These are phyloP conservation scores for Drosophila robusta DNA, from an alignment of 2,888 invertebrate species.

Conservation along the genomic window DNA sequence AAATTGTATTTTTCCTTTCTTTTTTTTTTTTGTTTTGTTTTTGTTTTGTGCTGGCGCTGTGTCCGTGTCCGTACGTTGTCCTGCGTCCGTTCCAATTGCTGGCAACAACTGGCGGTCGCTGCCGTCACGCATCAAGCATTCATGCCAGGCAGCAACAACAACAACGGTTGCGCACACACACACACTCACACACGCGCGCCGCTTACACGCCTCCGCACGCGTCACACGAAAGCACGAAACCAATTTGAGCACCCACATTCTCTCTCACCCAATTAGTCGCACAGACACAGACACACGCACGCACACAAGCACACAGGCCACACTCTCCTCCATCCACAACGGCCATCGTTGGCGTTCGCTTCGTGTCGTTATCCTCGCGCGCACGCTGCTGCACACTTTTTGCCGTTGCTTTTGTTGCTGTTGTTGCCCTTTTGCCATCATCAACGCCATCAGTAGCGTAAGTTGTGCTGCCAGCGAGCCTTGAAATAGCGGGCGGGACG, in stretches of 20 bases:
- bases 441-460: conserved; percentile 78
- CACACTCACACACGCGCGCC: conserved; percentile 34
- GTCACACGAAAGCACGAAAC: conserved; percentile 79
- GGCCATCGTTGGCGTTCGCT: conserved; percentile 51
- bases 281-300: conserved; percentile 64
- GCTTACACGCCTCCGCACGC: conserved; percentile 79
- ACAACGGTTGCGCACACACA: conserved; percentile 19
- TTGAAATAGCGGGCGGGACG: conserved; percentile 29
- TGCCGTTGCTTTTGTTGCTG: conserved; percentile 37
- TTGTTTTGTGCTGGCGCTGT: conserved; percentile 35
- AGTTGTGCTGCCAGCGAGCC: conserved; percentile 66
- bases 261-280: conserved; percentile 84
- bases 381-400: conserved; percentile 73
- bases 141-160: conserved; percentile 63
- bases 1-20: conserved; percentile 65
- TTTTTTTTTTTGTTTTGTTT: conserved; percentile 24
- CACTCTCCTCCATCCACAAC: conserved; percentile 35
- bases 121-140: conserved; percentile 80
- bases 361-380: conserved; percentile 78
- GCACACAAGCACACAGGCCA: conserved; percentile 31
- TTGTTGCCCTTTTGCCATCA: conserved; percentile 76
- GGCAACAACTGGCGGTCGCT: conserved; percentile 78
- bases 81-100: conserved; percentile 71
- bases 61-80: conserved; percentile 48
- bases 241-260: conserved; percentile 82